Evolutionary conservation across 2,113 vertebrate species (phyloP), one percentile per base, ranked within the genome.

Genomic region (Hyla sarda): DNA sequence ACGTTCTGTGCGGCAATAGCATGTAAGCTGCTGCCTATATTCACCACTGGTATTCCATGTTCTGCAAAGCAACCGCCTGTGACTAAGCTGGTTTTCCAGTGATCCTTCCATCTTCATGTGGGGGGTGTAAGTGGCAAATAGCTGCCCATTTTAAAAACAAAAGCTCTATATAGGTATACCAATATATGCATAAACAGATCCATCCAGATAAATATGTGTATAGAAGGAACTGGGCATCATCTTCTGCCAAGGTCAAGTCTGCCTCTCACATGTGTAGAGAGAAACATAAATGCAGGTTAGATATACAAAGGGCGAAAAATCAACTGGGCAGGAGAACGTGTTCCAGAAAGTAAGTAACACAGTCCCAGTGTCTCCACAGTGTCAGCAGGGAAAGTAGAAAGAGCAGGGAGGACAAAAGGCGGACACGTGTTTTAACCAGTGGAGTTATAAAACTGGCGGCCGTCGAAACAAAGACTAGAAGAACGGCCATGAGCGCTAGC

Each of bases 401-500:
- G 90, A 98, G 91, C 86, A 96, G 91, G 0, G 97, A 99, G 94
- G 96, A 92, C 69, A 95, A 95, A 87, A 98, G 93, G 25, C 98
- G 97, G 72, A 95, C 91, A 45, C 98, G 94, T 2, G 97, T 99
- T 95, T 98, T 99, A 97, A 99, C 97, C 92, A 99, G 95, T 0
- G 98, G 98, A 0, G 98, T 99, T 95, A 99, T 98, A 93, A 99
- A 99, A 94, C 95, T 99, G 93, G 98, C 98, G 32, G 97, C 89
- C 84, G 98, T 99, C 94, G 98, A 99, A 88, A 99, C 98, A 0
- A 99, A 99, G 88, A 99, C 98, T 92, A 99, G 95, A 88, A 99
- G 93, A 90, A 99, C 98, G 0, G 98, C 98, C 98, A 99, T 99
- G 75, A 99, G 95, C 0, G 97, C 97, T 90, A 99, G 94, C 92